A percentile compares a stretch with the other conserved stretches of the same genome.
These are phyloP conservation scores for Trachops cirrhosus DNA, from an alignment of 2,797 vertebrate species.

Conservation along the genomic window DNA sequence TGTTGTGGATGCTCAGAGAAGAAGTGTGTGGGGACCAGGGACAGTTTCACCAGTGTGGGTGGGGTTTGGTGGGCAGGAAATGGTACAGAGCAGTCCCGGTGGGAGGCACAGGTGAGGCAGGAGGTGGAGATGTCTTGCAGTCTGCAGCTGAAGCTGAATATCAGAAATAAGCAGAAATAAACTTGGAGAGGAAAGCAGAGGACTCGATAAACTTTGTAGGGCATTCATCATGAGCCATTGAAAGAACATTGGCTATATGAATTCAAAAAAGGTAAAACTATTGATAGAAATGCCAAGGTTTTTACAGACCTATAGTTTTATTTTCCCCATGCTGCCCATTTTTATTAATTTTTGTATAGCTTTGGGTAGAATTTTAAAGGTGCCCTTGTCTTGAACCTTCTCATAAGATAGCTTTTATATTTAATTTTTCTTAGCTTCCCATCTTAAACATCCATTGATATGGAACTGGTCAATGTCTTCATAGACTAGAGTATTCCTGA, in stretches of 20 bases:
- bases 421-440: conserved; percentile 10
- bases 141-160: neutral
- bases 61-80: neutral
- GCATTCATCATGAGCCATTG: neutral
- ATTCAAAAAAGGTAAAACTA: neutral
- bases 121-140: neutral
- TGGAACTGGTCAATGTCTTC: neutral
- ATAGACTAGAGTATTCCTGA: neutral
- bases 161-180: neutral
- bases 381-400: conserved; percentile 10
- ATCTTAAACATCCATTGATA: neutral
- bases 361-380: conserved; percentile 28
- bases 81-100: neutral
- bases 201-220: neutral
- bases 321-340: neutral
- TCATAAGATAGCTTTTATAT: neutral
- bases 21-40: neutral
- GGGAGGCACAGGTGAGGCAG: neutral
- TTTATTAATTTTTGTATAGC: conserved; percentile 21
- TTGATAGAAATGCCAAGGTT: neutral
- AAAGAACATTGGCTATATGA: neutral
- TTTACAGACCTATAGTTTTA: neutral
- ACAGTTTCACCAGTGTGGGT: neutral
- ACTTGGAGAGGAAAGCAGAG: neutral
- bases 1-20: neutral